Base-by-base conservation (phyloP, 2,797 vertebrate species). In the Amniataba percoides region DNA sequence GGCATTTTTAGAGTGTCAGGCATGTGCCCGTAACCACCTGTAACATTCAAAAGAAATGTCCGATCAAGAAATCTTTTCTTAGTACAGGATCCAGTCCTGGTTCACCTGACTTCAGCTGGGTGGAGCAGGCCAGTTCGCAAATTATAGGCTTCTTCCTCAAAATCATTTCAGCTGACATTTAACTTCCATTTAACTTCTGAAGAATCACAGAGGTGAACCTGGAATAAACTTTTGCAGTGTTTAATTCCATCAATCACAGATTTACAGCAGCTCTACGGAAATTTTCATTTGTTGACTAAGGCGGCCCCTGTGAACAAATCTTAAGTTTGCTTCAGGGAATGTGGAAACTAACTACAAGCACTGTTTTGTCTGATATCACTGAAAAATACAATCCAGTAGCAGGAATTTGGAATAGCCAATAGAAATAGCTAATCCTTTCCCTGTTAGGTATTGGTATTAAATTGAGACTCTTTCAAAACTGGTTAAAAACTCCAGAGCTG, bases 11-110 rank as follows among this genome's bases (percentile, higher is more conserved):
- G 45, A 48, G 16, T 80, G 73, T 55, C 61, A 71, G 43, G 49
- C 68, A 27, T 69, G 14, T 40, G 58, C 36, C 34, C 80, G 57
- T 77, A 83, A 87, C 87, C 77, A 83, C 48, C 66, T 72, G 12
- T 18, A 72, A 69, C 75, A 71, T 57, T 62, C 52, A 66, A 12
- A 56, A n/a, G 39, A 53, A 45, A 23, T 46, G 65, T 60, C 34
- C 15, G 57, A 60, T 51, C 16, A 66, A 72, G 21, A 80, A 62
- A 58, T 56, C 18, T 14, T 14, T 8, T 74, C 59, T 36, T 65
- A 49, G 43, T 58, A n/a, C 15, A 16, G 46, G n/a, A 74, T n/a
- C 13, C 43, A n/a, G 31, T 23, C 49, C 15, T 36, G 64, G 49
- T 11, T 62, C 46, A 59, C 39, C n/a, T 34, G 49, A 21, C 60